These are phyloP conservation scores for Thomomys bottae DNA, from an alignment of 2,113 vertebrate species.

Conservation along the genomic window DNA sequence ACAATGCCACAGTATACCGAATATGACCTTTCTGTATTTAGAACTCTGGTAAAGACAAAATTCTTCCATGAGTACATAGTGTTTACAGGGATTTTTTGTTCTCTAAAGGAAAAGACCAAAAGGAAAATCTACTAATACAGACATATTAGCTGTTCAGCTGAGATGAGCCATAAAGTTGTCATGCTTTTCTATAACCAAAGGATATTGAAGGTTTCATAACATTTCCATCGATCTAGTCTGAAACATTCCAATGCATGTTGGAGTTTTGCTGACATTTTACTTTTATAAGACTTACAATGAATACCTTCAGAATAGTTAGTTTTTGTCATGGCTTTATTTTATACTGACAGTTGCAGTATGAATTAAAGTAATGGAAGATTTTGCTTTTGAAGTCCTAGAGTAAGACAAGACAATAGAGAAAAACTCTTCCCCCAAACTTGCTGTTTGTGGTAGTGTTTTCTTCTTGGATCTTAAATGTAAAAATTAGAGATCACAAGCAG, in stretches of 20 bases:
- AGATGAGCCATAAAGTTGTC: conserved; percentile 32
- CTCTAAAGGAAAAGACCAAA: background rate
- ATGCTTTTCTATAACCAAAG: conserved; percentile 24
- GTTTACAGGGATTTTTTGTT: conserved; percentile 4
- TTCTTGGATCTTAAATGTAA: background rate
- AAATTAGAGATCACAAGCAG: background rate
- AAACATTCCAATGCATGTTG: conserved; percentile 20
- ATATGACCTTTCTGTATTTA: background rate
- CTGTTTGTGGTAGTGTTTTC: background rate
- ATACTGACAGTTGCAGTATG: background rate
- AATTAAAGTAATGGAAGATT: background rate
- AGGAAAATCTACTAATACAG: background rate
- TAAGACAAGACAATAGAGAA: background rate
- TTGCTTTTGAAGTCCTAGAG: background rate
- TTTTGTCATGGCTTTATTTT: background rate
- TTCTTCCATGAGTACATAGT: background rate
- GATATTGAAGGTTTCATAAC: background rate
- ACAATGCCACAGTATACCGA: background rate
- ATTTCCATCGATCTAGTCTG: background rate
- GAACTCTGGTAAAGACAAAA: background rate
- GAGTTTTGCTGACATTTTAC: conserved; percentile 26
- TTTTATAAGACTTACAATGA: conserved; percentile 13
- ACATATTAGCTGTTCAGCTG: conserved; percentile 7
- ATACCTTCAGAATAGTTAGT: background rate
- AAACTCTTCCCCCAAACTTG: background rate